Conservation (phyloP, 1,140 invertebrate genomes). For the Brachionus plicatilis region DNA sequence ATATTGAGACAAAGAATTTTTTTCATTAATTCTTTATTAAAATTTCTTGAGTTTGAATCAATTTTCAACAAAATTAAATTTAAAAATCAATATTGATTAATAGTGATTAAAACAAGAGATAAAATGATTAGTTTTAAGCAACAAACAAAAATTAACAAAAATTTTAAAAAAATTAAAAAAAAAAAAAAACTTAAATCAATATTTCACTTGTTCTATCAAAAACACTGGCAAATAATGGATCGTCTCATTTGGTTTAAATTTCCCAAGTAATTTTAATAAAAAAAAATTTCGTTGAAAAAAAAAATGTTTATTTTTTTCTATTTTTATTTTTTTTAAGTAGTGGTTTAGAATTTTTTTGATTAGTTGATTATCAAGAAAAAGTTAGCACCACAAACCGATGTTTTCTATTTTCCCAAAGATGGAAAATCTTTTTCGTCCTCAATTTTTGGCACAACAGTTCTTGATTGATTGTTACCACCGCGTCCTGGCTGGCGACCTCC, state of each 20-base stretch:
- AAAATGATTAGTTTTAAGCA: background rate
- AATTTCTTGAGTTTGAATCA: background rate
- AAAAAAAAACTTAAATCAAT: background rate
- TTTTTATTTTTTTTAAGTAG: constrained; percentile 29
- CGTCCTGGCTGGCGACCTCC: constrained; percentile 1
- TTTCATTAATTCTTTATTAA: background rate
- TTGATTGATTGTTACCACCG: constrained; percentile 1
- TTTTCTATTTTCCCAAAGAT: constrained; percentile 36
- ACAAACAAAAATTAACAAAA: background rate
- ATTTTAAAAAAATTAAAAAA: background rate
- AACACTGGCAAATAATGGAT: background rate
- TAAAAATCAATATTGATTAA: background rate
- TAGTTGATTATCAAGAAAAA: constrained; percentile 5
- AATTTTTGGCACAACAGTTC: constrained; percentile 11
- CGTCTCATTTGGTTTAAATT: background rate
- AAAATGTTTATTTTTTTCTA: background rate
- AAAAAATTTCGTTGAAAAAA: background rate
- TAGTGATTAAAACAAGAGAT: background rate
- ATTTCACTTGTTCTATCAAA: background rate
- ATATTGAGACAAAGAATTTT: background rate
- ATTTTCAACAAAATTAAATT: background rate
- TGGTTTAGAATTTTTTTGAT: constrained; percentile 12
- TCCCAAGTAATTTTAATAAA: constrained; percentile 1
- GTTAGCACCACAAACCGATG: background rate
- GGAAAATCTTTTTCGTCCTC: constrained; percentile 40